Evolutionary conservation across 2,113 vertebrate genomes (phyloP).

Genomic region (Sinocyclocheilus maitianheensis): DNA sequence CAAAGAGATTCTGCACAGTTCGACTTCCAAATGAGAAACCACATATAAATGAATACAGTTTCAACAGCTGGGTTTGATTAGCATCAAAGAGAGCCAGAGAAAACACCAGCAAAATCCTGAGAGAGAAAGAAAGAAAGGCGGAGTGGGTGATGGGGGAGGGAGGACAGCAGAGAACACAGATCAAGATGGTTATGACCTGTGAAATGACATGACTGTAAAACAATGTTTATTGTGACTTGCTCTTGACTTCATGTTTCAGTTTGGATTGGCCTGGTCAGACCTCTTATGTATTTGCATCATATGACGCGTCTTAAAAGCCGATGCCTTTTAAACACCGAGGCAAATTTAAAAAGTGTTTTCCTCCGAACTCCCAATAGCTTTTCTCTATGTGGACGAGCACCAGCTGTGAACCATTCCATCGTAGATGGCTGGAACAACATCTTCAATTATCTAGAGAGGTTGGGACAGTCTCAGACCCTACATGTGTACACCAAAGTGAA

Average conservation of each 20-base stretch:
- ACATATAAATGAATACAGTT: conserved; percentile 64
- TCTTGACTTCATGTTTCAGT: conserved; percentile 3
- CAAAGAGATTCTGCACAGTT: conserved; percentile 38
- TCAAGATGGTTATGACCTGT: conserved; percentile 9
- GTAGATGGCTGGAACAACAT: conserved; percentile 55
- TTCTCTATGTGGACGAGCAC: conserved; percentile 35
- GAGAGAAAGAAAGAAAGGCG: conserved; percentile 41
- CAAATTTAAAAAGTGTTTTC: conserved; percentile 28
- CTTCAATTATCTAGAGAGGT: conserved; percentile 62
- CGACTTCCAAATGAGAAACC: conserved; percentile 53
- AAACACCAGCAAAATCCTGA: conserved; percentile 58
- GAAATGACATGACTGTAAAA: neutral
- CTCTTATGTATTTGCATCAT: neutral
- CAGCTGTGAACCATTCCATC: conserved; percentile 71
- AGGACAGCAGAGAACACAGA: neutral
- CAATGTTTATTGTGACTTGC: neutral
- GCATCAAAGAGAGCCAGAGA: conserved; percentile 61
- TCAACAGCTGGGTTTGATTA: conserved; percentile 69
- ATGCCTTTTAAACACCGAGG: neutral
- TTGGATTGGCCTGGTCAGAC: neutral
- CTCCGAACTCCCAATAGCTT: conserved; percentile 10
- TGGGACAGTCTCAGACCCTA: neutral
- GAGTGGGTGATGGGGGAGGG: neutral
- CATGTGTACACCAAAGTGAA: neutral
- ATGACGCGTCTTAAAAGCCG: conserved; percentile 3